Evolutionary conservation across 2,113 vertebrate species (phyloP).

Genomic region (Dinomys branickii): DNA sequence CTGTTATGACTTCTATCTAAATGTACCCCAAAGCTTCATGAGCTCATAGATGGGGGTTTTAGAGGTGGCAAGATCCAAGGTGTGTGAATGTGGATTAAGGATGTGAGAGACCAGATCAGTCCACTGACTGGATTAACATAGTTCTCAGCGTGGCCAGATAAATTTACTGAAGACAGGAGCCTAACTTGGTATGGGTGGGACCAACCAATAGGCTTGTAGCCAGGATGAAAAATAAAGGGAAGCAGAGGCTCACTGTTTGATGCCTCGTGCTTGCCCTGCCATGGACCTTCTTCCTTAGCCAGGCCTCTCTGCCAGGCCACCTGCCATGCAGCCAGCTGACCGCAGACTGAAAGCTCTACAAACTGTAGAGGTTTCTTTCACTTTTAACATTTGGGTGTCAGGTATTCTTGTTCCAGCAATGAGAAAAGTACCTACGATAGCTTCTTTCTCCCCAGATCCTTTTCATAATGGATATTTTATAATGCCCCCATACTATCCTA

Average conservation of each 20-base stretch:
- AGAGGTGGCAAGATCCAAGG: not conserved
- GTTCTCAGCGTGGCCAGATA: not conserved
- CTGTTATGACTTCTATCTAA: not conserved
- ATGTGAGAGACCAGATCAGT: not conserved
- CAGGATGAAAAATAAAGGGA: not conserved
- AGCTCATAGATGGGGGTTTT: not conserved
- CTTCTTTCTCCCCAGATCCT: not conserved
- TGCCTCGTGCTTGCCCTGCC: not conserved
- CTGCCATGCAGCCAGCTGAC: not conserved
- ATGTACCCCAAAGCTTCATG: not conserved
- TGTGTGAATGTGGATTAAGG: not conserved
- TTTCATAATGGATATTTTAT: constrained; percentile 12
- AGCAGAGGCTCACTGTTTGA: not conserved
- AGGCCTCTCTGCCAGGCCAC: not conserved
- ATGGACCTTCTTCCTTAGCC: not conserved
- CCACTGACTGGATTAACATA: not conserved
- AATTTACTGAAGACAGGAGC: not conserved
- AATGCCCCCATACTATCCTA: not conserved
- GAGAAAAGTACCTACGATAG: not conserved
- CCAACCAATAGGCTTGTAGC: not conserved
- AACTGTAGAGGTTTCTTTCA: not conserved
- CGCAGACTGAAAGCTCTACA: not conserved
- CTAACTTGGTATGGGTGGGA: too few relatives aligned
- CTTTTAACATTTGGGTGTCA: not conserved
- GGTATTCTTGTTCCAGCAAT: not conserved